Evolutionary conservation across 2,888 invertebrate species (phyloP).

Genomic region (Galeopsomyia nigrocyanea): DNA sequence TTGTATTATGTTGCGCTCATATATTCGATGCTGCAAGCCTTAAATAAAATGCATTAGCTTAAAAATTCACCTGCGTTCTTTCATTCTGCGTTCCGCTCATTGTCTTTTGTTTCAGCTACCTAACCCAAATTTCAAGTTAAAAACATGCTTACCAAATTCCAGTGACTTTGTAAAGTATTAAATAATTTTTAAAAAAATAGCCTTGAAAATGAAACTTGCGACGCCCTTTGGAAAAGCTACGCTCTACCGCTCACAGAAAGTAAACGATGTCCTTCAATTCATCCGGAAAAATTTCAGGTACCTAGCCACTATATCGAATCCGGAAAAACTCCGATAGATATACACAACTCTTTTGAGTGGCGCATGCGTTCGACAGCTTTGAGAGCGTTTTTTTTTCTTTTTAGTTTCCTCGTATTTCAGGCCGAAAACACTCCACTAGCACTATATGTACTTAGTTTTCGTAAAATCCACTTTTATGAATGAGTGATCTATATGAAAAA

Average conservation of each 20-base stretch:
- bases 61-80: too few relatives aligned
- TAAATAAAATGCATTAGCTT: slow-evolving; percentile 44
- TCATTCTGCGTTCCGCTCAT: too few relatives aligned
- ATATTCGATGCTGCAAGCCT: slow-evolving; percentile 40
- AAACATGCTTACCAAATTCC: slow-evolving; percentile 5
- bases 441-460: too few relatives aligned
- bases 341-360: too few relatives aligned
- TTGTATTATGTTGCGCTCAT: slow-evolving; percentile 35
- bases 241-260: background rate
- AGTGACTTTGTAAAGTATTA: background rate
- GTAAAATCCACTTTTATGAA: too few relatives aligned
- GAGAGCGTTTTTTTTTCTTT: too few relatives aligned
- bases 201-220: slow-evolving; percentile 8
- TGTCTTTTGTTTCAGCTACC: background rate
- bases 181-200: background rate
- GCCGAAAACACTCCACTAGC: too few relatives aligned
- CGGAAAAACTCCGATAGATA: too few relatives aligned
- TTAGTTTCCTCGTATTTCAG: too few relatives aligned
- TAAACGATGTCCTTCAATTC: background rate
- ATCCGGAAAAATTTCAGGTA: slow-evolving; percentile 37
- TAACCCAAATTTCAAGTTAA: background rate
- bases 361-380: too few relatives aligned
- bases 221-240: background rate
- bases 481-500: too few relatives aligned
- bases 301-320: too few relatives aligned